Evolutionary conservation across 2,113 vertebrate species (phyloP), one percentile per base, ranked within the genome.

Genomic region (Chaetodon auriga): DNA sequence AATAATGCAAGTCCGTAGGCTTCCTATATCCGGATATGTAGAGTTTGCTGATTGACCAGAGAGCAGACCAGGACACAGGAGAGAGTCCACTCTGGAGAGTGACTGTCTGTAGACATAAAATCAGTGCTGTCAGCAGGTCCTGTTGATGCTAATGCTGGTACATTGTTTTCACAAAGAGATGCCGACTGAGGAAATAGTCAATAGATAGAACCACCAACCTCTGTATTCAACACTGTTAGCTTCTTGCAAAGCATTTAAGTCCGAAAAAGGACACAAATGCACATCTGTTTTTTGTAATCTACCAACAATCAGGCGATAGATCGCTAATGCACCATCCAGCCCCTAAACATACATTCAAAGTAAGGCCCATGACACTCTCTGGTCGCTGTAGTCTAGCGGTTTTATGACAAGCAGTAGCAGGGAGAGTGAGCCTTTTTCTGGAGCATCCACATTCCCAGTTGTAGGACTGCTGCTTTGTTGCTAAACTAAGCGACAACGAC

Each of bases 41-140:
- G 75, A 84, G 83, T 49, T 46, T 76, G 74, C 82, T 91, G 90
- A 93, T 84, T 73, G 89, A 84, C 81, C 75, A 48, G 68, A 79
- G 78, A 77, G 68, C 51, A 15, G 36, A 35, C 14, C 9, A 18
- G 81, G 71, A 82, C 68, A 68, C 30, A 51, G 73, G 69, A 87
- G 75, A 65, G 23, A 2, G 58, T 58, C 36, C 43, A 30, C 69
- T 58, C 43, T 81, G 79, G 58, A 90, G 82, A 80, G 54, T 23
- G 77, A 61, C 48, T 68, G 30, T 71, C 71, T 60, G 21, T 69
- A 66, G 43, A 55, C 35, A 46, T 75, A 57, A 82, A 90, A 86
- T 60, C 72, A 19, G 3, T 38, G 80, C 53, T 80, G 85, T 90
- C 89, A 88, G 83, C 88, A 85, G 74, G 18, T 86, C 30, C 57